Conservation (phyloP, 2,888 invertebrate genomes). For the Atethmia centrago region DNA sequence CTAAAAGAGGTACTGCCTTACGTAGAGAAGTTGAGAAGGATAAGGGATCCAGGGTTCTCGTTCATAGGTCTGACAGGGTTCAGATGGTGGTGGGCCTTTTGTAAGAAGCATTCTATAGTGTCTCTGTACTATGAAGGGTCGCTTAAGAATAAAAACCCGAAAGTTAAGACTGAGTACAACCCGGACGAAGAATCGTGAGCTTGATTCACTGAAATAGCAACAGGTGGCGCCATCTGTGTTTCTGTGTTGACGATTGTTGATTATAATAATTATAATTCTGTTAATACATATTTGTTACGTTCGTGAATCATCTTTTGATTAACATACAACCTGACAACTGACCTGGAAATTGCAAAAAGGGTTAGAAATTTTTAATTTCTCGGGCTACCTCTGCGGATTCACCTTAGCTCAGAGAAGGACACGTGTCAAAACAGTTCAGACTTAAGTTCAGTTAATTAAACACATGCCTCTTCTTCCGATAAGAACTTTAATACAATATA, state of each 20-base stretch:
- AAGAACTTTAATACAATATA: background rate
- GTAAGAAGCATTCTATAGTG: slow-evolving; percentile 94
- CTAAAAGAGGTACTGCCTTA: slow-evolving; percentile 91
- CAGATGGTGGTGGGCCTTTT: slow-evolving; percentile 96
- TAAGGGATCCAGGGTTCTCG: slow-evolving; percentile 91
- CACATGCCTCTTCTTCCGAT: background rate
- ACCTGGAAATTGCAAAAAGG: background rate
- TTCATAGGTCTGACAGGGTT: slow-evolving; percentile 94
- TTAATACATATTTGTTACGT: background rate
- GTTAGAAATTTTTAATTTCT: background rate
- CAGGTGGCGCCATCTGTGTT: slow-evolving; percentile 39
- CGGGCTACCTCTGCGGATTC: background rate
- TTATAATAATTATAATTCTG: background rate
- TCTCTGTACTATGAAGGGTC: slow-evolving; percentile 85
- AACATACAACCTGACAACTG: background rate
- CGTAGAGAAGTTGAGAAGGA: slow-evolving; percentile 91
- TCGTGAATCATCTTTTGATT: background rate
- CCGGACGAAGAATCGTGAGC: slow-evolving; percentile 75
- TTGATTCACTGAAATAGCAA: background rate
- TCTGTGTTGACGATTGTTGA: background rate
- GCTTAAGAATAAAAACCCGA: slow-evolving; percentile 68
- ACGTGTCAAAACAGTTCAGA: background rate
- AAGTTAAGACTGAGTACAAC: slow-evolving; percentile 73
- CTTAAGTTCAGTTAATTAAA: no score
- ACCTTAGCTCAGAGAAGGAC: background rate